Evolutionary conservation across 2,888 invertebrate genomes (phyloP), one percentile per base, ranked within the genome.

Genomic region (Tiliacea aurago): DNA sequence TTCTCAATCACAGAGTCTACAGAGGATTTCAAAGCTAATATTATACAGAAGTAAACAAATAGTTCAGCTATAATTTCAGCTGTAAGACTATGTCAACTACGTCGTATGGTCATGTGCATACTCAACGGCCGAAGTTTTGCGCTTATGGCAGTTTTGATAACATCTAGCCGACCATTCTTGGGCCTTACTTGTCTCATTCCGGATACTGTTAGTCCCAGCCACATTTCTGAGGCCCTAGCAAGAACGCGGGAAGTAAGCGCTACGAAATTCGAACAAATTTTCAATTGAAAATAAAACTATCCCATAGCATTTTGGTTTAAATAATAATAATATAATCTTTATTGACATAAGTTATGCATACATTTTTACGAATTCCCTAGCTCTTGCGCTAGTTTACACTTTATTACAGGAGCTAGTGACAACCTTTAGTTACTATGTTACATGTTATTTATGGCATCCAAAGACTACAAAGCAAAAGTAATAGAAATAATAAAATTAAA

Each of bases 21-120:
- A 28, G 28, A 28, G 3, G 0, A 37, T 56, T 56, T 56, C 6
- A 4, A 23, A 55, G n/a, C 13, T 41, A 58, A 78, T 78, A 70
- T 59, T 1, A 41, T 15, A 28, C 28, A n/a, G 41, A 70, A 59
- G 41, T 10, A 47, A 75, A 41, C 47, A 61, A 78, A 70, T 70
- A 33, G 59, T 70, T 47, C 20, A 2, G 20, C 37, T 28, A 55
- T 33, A 33, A 47, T 71, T 43, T 78, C 20, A 47, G 23, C 51
- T 41, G 20, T 47, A 20, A 47, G 28, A 41, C 47, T 53, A 70
- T 33, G 41, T 10, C 33, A 61, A 53, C 53, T 47, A 64, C 47
- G 59, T 80, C 20, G 41, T 64, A 53, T 59, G 20, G 55, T 45
- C 80, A 65, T 80, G 81, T 75, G 81, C 76, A 75, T 74, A 80